Percentiles rank a stretch among this genome's conserved stretches.
Evolutionary conservation across 2,888 invertebrate species (phyloP).

Genomic region (Diploptera punctata): DNA sequence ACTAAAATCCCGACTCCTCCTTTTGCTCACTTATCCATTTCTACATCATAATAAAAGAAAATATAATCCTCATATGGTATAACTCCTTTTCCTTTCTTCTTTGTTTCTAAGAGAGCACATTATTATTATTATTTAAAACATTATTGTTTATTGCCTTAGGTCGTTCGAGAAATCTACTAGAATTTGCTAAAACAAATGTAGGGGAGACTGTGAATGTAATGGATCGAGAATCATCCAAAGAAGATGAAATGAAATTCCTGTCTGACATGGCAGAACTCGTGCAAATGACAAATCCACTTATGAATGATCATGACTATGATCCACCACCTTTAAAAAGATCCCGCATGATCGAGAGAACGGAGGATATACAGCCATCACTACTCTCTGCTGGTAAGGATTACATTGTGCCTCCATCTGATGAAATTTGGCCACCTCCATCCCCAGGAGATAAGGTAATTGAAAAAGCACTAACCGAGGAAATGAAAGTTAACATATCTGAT

Average conservation of each 20-base stretch:
- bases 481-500: conserved; percentile 54
- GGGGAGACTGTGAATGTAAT: conserved; percentile 47
- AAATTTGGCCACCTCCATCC: conserved; percentile 40
- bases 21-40: too few relatives aligned
- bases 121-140: too few relatives aligned
- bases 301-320: conserved; percentile 45
- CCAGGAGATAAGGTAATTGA: conserved; percentile 40
- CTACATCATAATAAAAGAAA: too few relatives aligned
- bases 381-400: conserved; percentile 17
- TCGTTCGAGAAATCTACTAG: conserved; percentile 53
- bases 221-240: conserved; percentile 35
- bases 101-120: too few relatives aligned
- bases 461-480: conserved; percentile 49
- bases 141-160: too few relatives aligned
- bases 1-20: too few relatives aligned
- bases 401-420: conserved; percentile 42
- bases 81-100: too few relatives aligned
- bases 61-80: too few relatives aligned
- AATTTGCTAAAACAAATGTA: conserved; percentile 51
- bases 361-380: conserved; percentile 11
- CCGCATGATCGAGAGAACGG: conserved; percentile 29
- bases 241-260: conserved; percentile 44
- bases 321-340: conserved; percentile 40
- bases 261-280: conserved; percentile 52
- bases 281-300: conserved; percentile 42